Conservation (phyloP, 92 coral and sea anemone species). For the Siderastrea siderea region DNA sequence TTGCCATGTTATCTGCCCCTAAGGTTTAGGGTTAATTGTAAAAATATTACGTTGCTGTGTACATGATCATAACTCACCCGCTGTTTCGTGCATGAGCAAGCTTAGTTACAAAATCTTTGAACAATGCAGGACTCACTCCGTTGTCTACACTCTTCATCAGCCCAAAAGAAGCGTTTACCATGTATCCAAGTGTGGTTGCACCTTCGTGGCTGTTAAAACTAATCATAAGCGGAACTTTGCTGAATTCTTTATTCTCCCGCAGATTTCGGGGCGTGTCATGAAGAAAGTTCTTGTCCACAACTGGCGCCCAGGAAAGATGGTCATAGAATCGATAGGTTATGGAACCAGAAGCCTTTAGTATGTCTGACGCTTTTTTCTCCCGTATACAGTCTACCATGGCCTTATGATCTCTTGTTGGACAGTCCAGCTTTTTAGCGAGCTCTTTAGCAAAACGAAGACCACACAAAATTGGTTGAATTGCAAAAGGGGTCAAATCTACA, state of each 20-base stretch:
- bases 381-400: conserved; percentile 36
- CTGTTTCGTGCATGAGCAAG: neutral
- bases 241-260: conserved; percentile 23
- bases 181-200: conserved; percentile 3
- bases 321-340: conserved; percentile 34
- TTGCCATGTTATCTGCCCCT: too few species aligned
- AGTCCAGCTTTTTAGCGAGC: neutral
- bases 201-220: neutral
- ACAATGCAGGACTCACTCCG: neutral
- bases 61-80: neutral
- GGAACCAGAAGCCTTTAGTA: neutral
- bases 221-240: conserved; percentile 41
- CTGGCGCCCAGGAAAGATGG: conserved; percentile 54
- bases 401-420: conserved; percentile 11
- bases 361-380: conserved; percentile 14
- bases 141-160: neutral
- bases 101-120: conserved; percentile 2
- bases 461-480: conserved; percentile 15
- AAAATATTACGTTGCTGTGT: too few species aligned
- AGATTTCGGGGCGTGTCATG: neutral
- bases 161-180: neutral
- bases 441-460: conserved; percentile 34
- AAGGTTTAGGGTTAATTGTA: too few species aligned
- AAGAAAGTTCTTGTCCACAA: neutral
- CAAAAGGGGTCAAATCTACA: conserved; percentile 4